These are phyloP conservation scores for Nephrocerus scutellatus DNA, from an alignment of 2,888 invertebrate species.

Conservation along the genomic window DNA sequence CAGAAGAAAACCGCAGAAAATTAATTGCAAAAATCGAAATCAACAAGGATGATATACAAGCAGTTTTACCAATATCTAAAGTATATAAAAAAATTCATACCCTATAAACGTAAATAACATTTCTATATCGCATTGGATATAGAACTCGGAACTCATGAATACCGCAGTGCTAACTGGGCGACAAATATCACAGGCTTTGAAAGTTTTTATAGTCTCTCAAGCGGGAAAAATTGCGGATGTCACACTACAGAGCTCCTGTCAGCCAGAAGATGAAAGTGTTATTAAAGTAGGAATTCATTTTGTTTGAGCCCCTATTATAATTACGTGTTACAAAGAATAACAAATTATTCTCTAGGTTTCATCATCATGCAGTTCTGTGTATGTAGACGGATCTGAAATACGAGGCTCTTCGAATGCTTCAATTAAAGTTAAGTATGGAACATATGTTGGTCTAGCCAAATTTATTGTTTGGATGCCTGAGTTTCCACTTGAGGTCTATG, in stretches of 20 bases:
- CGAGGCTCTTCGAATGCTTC: constrained; percentile 92
- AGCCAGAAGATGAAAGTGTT: constrained; percentile 91
- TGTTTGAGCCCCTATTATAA: background rate
- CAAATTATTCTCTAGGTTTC: constrained; percentile 62
- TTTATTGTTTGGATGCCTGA: constrained; percentile 98
- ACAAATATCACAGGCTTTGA: constrained; percentile 91
- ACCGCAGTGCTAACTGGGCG: constrained; percentile 91
- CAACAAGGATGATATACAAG: constrained; percentile 89
- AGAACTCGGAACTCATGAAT: constrained; percentile 95
- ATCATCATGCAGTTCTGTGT: constrained; percentile 91
- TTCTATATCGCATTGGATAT: constrained; percentile 23
- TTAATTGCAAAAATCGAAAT: constrained; percentile 79
- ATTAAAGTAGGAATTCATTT: constrained; percentile 68
- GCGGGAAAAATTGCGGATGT: constrained; percentile 93
- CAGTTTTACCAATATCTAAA: constrained; percentile 89
- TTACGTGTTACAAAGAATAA: background rate
- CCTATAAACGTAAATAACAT: too few relatives aligned
- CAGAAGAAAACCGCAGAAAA: constrained; percentile 53
- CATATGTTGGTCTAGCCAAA: constrained; percentile 77
- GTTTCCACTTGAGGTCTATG: constrained; percentile 82
- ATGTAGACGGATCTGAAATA: constrained; percentile 92
- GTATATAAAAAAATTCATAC: constrained; percentile 50
- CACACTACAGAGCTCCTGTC: constrained; percentile 88
- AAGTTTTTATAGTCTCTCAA: constrained; percentile 90
- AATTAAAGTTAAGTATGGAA: constrained; percentile 86